Conservation (phyloP, 2,113 vertebrate species). For the Gymnobelideus leadbeateri region DNA sequence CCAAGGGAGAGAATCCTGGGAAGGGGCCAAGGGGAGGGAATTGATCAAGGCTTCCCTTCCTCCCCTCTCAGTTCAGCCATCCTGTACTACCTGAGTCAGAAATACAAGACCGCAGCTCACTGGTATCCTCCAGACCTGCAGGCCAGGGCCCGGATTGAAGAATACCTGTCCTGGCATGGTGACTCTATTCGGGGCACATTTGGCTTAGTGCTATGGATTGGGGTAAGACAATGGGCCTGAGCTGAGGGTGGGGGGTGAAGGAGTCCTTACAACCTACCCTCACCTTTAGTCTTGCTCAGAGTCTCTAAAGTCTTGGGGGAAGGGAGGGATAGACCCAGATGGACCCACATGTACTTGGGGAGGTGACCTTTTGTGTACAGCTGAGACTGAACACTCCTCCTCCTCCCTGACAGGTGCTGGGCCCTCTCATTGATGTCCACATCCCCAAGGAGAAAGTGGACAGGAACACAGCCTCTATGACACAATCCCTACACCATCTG, state of each 20-base stretch:
- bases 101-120: constrained; percentile 62
- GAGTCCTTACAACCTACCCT: not conserved
- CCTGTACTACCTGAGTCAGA: constrained; percentile 62
- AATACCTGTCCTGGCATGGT: constrained; percentile 90
- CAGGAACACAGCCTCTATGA: not conserved
- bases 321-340: no score
- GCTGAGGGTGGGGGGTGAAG: not conserved
- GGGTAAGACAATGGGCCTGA: constrained; percentile 2
- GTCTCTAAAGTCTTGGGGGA: no score
- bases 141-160: constrained; percentile 80
- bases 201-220: constrained; percentile 76
- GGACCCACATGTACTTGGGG: not conserved
- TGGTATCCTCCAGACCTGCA: constrained; percentile 88
- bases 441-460: constrained; percentile 58
- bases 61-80: constrained; percentile 56
- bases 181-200: constrained; percentile 72
- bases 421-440: not conserved
- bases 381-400: not conserved
- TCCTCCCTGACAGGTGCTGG: constrained; percentile 38
- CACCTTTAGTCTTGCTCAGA: not conserved
- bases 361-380: not conserved
- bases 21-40: fast-evolving
- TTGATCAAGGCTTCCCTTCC: not conserved
- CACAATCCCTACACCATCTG: not conserved
- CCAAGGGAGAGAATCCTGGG: not conserved